Conservation (phyloP, 2,888 invertebrate species). For the Drosophila pegasa region DNA sequence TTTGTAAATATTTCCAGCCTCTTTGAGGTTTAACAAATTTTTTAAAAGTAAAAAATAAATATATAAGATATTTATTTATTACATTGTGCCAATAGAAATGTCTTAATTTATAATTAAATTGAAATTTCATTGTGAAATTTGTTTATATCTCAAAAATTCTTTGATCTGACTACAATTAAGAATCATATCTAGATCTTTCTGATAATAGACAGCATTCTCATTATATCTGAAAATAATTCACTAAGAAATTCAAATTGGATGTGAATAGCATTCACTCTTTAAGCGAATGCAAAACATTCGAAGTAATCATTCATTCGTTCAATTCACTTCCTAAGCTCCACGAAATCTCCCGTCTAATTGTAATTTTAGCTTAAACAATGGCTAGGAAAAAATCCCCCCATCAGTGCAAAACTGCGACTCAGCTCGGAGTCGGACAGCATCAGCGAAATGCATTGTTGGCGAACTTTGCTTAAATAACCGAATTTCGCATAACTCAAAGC, state of each 20-base stretch:
- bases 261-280: conserved; percentile 9
- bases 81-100: no score
- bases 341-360: conserved; percentile 8
- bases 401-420: conserved; percentile 54
- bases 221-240: not conserved
- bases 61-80: no score
- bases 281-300: conserved; percentile 1
- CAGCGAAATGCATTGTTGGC: conserved; percentile 72
- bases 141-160: no score
- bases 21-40: no score
- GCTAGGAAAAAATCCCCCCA: conserved; percentile 28
- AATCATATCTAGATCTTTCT: not conserved
- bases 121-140: no score
- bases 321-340: conserved; percentile 23
- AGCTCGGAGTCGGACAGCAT: conserved; percentile 44
- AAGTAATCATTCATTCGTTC: conserved; percentile 10
- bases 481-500: conserved; percentile 74
- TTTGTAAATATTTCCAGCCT: no score
- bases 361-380: conserved; percentile 35
- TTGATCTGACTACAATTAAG: not conserved
- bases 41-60: no score
- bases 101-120: no score
- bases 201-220: not conserved
- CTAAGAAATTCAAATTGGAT: conserved; percentile 1
- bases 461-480: conserved; percentile 66